phyloP scores from a whole-genome alignment of 2,113 vertebrate species.

The Otus sunia region DNA sequence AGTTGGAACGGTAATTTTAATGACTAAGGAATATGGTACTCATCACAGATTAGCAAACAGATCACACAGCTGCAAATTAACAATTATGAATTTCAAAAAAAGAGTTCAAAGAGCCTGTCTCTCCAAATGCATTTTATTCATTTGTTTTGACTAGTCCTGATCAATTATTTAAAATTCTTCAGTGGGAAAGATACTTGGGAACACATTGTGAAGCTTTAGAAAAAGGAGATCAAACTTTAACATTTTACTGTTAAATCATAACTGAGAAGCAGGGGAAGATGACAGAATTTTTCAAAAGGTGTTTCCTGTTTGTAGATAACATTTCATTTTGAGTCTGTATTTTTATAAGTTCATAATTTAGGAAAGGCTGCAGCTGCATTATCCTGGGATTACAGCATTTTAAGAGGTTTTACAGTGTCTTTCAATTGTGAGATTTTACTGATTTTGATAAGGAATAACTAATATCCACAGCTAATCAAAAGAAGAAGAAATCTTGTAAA shows the following conservation, averaged over 20 bases:
- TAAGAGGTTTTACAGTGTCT: not conserved
- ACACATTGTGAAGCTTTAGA: not conserved
- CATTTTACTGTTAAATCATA: not conserved
- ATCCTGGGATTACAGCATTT: not conserved
- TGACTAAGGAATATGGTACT: not conserved
- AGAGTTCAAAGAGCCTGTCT: not conserved
- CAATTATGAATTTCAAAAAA: not conserved
- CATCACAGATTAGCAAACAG: not conserved
- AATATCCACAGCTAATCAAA: not conserved
- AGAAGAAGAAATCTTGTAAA: not conserved
- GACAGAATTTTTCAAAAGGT: not conserved
- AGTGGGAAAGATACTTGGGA: not conserved
- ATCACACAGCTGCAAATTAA: constrained; percentile 9
- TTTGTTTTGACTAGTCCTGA: constrained; percentile 15
- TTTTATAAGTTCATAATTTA: not conserved
- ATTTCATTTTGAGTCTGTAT: not conserved
- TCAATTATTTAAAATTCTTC: constrained; percentile 8
- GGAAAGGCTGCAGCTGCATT: not conserved
- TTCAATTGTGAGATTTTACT: not conserved
- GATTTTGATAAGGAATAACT: not conserved
- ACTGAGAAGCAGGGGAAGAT: not conserved
- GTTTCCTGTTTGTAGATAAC: not conserved
- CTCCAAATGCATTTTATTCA: not conserved
- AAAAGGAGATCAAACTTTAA: not conserved
- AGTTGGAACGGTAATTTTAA: constrained; percentile 9